These are phyloP conservation scores for Trachelus tabidus DNA, from an alignment of 2,888 invertebrate species.

Conservation along the genomic window DNA sequence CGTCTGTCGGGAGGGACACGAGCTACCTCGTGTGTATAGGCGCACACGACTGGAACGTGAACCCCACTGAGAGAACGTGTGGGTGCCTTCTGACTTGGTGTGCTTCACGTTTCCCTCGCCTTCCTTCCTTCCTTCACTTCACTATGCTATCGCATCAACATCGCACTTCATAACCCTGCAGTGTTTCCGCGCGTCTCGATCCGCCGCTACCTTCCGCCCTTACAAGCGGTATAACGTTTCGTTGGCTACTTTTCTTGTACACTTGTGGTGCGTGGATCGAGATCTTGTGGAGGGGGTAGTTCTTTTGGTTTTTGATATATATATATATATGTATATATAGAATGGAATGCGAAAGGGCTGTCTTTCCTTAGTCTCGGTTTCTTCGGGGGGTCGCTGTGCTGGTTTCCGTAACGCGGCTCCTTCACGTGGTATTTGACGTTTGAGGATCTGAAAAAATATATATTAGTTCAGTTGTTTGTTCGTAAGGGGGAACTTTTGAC, in stretches of 20 bases:
- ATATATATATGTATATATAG: neutral
- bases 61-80: neutral
- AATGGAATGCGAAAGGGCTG: neutral
- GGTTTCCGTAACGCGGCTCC: neutral
- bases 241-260: neutral
- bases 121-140: constrained; percentile 40
- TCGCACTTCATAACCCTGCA: constrained; percentile 60
- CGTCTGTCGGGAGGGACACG: neutral
- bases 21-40: neutral
- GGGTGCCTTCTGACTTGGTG: neutral
- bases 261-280: neutral
- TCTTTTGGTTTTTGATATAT: neutral
- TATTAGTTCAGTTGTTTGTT: neutral
- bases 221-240: neutral
- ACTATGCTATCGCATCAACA: constrained; percentile 54
- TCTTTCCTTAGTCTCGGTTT: neutral
- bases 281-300: neutral
- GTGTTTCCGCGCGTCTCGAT: constrained; percentile 56
- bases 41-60: neutral
- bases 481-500: neutral
- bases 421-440: neutral
- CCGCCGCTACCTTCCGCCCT: constrained; percentile 39
- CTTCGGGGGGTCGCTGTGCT: neutral
- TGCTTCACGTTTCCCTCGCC: constrained; percentile 28
- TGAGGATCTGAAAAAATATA: neutral